Evolutionary conservation across 2,888 invertebrate species (phyloP), one percentile per base, ranked within the genome.

Genomic region (Strigamia maritima): DNA sequence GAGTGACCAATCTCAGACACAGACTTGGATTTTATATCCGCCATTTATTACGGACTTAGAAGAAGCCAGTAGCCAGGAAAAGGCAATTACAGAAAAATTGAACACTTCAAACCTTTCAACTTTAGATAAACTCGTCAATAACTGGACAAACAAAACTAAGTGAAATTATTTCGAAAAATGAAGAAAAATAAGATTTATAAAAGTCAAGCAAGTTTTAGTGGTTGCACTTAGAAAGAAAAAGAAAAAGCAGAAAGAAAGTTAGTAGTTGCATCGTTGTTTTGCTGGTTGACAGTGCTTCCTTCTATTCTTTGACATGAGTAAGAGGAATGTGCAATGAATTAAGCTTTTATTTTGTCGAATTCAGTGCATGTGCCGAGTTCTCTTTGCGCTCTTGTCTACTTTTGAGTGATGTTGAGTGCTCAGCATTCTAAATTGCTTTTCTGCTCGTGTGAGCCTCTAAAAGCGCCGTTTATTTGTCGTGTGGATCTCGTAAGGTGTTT

Each of bases 271-370:
- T 12, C 26, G 26, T 26, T 65, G 65, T 65, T 65, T 65, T 65
- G 65, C 12, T n/a, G 28, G 12, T 65, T 26, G 65, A 65, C 65
- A 65, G 65, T 26, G 65, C 31, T 31, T 31, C 3, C 65, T 65
- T 65, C 65, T 26, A 65, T 65, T 65, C 65, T 65, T 65, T 65
- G 65, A 26, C 65, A 65, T 65, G 65, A 65, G 65, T 65, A 65
- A 65, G 65, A 65, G 65, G 65, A 65, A 65, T 65, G 65, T 65
- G 65, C 65, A 65, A 65, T 65, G 65, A 65, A 65, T 65, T 65
- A 65, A 65, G 65, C 65, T 65, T 65, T 65, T 65, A 65, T 65
- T 65, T 65, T 65, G 65, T 65, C 65, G 65, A 65, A 65, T 65
- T 65, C 65, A 65, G 65, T 65, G 65, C 65, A 65, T 65, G 65